Conservation (phyloP, 2,888 invertebrate species). For the Sinohyriopsis cumingii region DNA sequence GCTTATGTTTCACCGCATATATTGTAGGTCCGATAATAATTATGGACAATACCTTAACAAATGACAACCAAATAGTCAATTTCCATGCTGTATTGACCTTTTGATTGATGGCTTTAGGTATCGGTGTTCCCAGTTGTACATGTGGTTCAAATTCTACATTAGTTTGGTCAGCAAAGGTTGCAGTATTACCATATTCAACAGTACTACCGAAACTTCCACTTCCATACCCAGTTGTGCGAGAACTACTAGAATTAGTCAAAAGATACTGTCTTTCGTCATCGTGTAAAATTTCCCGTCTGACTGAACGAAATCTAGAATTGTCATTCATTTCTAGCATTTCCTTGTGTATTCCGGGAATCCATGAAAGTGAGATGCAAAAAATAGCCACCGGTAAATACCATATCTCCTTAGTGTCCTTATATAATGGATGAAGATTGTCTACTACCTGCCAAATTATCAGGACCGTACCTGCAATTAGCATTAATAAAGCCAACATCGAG, state of each 20-base stretch:
- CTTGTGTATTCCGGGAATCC: conserved; percentile 43
- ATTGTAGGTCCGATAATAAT: not conserved
- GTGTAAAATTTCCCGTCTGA: not conserved
- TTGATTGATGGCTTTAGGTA: no score
- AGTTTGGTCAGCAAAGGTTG: no score
- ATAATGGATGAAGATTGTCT: not conserved
- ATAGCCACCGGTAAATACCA: conserved; percentile 43
- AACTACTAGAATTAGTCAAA: no score
- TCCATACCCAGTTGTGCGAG: no score
- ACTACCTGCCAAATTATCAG: conserved; percentile 11
- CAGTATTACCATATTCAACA: no score
- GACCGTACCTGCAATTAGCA: conserved; percentile 27
- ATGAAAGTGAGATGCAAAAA: conserved; percentile 46
- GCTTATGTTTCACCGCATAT: not conserved
- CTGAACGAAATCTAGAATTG: not conserved
- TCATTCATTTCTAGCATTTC: conserved; percentile 12
- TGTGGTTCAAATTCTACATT: no score
- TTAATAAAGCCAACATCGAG: conserved; percentile 24
- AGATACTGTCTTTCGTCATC: not conserved
- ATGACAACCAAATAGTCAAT: no score
- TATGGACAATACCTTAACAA: no score
- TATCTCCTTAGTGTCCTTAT: conserved; percentile 2
- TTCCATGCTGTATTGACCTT: no score
- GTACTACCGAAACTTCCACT: no score
- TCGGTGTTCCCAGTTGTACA: no score